phyloP scores from a whole-genome alignment of 1,140 invertebrate species.

The Drosophila ananassae region DNA sequence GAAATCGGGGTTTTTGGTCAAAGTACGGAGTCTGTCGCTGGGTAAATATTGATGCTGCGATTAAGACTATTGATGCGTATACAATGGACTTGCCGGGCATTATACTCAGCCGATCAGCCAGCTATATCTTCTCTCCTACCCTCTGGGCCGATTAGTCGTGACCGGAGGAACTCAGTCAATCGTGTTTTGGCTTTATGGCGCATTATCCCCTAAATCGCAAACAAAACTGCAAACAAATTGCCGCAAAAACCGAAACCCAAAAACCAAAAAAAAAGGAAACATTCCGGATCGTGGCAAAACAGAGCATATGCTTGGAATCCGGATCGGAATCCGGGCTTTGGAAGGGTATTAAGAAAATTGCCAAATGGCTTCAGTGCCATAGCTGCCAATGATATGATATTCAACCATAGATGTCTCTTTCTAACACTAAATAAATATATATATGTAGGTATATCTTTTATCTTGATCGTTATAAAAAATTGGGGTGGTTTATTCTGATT shows the following conservation, averaged over 20 bases:
- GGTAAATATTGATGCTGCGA: slow-evolving; percentile 79
- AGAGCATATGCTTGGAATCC: slow-evolving; percentile 41
- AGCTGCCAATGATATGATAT: slow-evolving; percentile 42
- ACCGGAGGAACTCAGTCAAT: slow-evolving; percentile 68
- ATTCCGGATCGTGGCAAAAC: slow-evolving; percentile 22
- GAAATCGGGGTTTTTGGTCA: slow-evolving; percentile 4
- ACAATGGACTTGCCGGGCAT: slow-evolving; percentile 71
- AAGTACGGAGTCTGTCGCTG: slow-evolving; percentile 16
- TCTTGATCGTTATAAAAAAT: background rate
- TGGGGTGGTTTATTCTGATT: slow-evolving; percentile 23
- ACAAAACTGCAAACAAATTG: slow-evolving; percentile 81
- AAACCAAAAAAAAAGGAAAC: slow-evolving; percentile 6
- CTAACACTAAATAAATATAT: background rate
- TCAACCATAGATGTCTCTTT: slow-evolving; percentile 1
- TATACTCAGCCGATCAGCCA: slow-evolving; percentile 61
- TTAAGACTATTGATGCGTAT: slow-evolving; percentile 72
- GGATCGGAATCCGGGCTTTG: slow-evolving; percentile 28
- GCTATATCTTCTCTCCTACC: slow-evolving; percentile 17
- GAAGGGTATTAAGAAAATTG: slow-evolving; percentile 49
- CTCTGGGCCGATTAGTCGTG: slow-evolving; percentile 59
- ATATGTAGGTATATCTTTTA: background rate
- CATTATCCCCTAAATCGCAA: slow-evolving; percentile 81
- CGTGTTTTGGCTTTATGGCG: slow-evolving; percentile 78
- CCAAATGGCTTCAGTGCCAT: slow-evolving; percentile 47
- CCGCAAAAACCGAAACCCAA: slow-evolving; percentile 34